These are phyloP conservation scores for Sphenopsis melanotis DNA, from an alignment of 2,797 vertebrate species.

Conservation along the genomic window DNA sequence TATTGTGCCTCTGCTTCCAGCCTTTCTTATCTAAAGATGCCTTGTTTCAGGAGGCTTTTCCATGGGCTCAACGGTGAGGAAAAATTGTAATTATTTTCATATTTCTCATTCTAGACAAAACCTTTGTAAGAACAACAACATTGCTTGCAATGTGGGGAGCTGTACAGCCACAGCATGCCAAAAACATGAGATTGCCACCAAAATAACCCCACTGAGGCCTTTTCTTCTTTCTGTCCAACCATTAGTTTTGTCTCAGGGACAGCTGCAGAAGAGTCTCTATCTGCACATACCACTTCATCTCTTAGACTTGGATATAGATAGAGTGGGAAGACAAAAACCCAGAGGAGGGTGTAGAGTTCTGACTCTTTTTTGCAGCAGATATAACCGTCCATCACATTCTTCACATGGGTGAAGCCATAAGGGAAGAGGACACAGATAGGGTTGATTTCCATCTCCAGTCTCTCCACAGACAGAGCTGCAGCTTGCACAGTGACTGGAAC, in stretches of 20 bases:
- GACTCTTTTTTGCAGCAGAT: neutral
- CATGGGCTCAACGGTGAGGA: neutral
- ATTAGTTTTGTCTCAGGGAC: neutral
- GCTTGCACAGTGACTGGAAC: neutral
- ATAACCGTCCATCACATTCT: neutral
- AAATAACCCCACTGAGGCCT: neutral
- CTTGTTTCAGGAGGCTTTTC: neutral
- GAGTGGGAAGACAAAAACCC: neutral
- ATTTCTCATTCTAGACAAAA: neutral
- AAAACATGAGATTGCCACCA: neutral
- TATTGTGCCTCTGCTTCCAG: neutral
- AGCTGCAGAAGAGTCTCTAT: constrained; percentile 7
- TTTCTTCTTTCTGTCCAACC: neutral
- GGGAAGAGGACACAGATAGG: neutral
- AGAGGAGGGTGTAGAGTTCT: neutral
- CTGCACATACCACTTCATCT: neutral
- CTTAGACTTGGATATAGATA: neutral
- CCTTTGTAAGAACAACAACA: neutral
- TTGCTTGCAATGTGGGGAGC: neutral
- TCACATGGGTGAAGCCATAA: neutral
- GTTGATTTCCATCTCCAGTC: neutral
- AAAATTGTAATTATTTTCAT: neutral
- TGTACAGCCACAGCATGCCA: neutral
- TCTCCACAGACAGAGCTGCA: neutral
- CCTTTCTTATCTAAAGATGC: neutral